Conservation (phyloP, 2,888 invertebrate species). For the Osmoderma eremita region DNA sequence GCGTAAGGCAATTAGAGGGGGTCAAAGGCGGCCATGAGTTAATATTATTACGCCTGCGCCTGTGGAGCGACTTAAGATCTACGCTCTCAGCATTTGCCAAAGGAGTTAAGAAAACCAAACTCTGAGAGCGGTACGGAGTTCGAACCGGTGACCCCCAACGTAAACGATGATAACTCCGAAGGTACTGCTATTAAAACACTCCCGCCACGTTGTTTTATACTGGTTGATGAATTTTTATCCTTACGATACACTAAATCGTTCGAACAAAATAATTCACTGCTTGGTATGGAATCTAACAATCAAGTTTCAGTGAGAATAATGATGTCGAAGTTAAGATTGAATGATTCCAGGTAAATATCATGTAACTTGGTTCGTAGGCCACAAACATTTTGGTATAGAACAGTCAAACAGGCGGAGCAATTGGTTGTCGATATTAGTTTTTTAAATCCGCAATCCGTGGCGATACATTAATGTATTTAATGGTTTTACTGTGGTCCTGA, state of each 20-base stretch:
- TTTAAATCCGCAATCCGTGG: background rate
- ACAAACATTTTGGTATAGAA: background rate
- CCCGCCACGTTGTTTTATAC: background rate
- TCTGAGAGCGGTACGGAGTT: no score
- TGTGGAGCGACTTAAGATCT: no score
- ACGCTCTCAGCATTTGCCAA: no score
- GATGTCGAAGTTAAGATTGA: background rate
- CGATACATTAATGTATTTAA: background rate
- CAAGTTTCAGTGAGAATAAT: background rate
- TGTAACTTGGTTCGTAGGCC: background rate
- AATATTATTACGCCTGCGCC: no score
- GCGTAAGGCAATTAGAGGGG: no score
- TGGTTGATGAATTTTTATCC: background rate
- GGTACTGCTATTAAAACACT: background rate
- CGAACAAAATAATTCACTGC: background rate
- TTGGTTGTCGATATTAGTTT: background rate
- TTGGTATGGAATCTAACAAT: background rate
- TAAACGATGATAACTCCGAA: no score
- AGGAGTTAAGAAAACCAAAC: no score
- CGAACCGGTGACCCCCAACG: no score
- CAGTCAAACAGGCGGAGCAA: background rate
- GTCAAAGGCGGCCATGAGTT: no score
- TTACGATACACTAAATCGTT: background rate
- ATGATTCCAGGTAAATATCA: background rate
- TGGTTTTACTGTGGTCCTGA: background rate